Evolutionary conservation across 2,888 invertebrate species (phyloP).

Genomic region (Clostera curtula): DNA sequence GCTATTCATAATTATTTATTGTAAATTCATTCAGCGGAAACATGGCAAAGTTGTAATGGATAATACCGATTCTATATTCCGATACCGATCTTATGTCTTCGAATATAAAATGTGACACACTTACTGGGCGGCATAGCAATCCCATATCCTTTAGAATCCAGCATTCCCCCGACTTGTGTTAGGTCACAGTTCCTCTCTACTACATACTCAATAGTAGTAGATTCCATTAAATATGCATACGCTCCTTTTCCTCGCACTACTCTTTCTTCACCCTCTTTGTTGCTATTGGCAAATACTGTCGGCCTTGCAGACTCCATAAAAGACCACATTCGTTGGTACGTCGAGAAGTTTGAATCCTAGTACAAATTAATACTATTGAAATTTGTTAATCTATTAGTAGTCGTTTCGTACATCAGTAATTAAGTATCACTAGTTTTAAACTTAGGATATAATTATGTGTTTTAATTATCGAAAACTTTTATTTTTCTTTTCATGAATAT

Average conservation of each 20-base stretch:
- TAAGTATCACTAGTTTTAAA: too few relatives aligned
- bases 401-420: neutral
- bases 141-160: slow-evolving; percentile 96
- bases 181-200: slow-evolving; percentile 93
- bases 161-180: slow-evolving; percentile 91
- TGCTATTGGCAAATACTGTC: slow-evolving; percentile 88
- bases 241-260: slow-evolving; percentile 89
- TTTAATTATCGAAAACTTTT: too few relatives aligned
- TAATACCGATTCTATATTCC: too few relatives aligned
- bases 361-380: neutral
- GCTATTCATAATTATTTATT: too few relatives aligned
- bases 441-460: too few relatives aligned
- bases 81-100: too few relatives aligned
- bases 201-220: slow-evolving; percentile 95
- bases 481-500: too few relatives aligned
- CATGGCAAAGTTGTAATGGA: too few relatives aligned
- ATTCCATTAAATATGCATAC: slow-evolving; percentile 98
- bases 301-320: slow-evolving; percentile 94
- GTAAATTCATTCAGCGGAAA: too few relatives aligned
- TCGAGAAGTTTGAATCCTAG: slow-evolving; percentile 94
- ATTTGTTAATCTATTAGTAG: too few relatives aligned
- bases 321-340: slow-evolving; percentile 97
- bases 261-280: slow-evolving; percentile 92
- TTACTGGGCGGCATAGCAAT: slow-evolving; percentile 95
- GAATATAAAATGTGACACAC: too few relatives aligned